Conservation (phyloP, 2,797 vertebrate species). For the Microctenopoma stevenorrisi region DNA sequence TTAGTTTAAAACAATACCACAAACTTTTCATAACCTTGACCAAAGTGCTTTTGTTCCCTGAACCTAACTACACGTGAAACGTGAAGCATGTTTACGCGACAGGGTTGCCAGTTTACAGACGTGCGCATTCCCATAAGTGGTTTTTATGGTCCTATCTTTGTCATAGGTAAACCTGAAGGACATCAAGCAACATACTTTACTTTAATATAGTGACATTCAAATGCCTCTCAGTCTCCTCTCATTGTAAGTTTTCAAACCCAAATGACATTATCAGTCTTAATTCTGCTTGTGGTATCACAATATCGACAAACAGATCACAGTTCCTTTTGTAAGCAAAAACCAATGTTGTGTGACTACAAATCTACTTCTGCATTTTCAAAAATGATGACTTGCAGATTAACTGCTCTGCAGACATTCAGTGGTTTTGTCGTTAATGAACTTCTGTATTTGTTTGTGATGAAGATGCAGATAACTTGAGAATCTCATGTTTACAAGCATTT, state of each 20-base stretch:
- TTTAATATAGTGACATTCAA: neutral
- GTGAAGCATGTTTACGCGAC: too few relatives aligned
- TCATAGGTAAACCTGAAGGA: neutral
- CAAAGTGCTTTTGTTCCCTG: too few relatives aligned
- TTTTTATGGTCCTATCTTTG: neutral
- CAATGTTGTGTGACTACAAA: neutral
- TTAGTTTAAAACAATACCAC: too few relatives aligned
- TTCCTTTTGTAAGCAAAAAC: neutral
- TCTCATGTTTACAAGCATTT: slow-evolving; percentile 50
- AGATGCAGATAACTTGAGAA: slow-evolving; percentile 18
- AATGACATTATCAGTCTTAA: slow-evolving; percentile 2
- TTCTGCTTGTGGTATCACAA: neutral
- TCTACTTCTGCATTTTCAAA: neutral
- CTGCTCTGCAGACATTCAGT: neutral
- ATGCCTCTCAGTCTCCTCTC: neutral
- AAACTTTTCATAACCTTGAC: too few relatives aligned
- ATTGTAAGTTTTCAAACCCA: neutral
- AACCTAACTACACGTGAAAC: too few relatives aligned
- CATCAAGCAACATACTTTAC: neutral
- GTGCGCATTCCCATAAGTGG: neutral
- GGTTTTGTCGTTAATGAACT: slow-evolving; percentile 10
- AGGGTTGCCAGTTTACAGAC: too few relatives aligned
- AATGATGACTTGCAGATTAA: neutral
- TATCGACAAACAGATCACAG: neutral
- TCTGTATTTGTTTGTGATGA: neutral